phyloP scores from a whole-genome alignment of 2,113 vertebrate genomes.

The Psephotus haematonotus region DNA sequence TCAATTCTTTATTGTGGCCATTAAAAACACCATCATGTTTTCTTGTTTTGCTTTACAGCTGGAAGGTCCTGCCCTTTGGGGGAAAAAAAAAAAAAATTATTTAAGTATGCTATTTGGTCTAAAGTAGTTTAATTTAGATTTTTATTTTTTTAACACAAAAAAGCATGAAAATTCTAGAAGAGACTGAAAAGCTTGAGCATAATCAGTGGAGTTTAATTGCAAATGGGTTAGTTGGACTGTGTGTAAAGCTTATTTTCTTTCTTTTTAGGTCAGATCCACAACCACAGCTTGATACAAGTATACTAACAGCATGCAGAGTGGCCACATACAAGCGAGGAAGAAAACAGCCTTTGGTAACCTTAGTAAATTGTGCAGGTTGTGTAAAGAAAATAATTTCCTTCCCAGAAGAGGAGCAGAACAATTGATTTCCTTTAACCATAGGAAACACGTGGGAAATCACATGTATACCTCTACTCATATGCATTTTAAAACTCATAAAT shows the following conservation, averaged over 20 bases:
- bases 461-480: neutral
- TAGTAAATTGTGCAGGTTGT: neutral
- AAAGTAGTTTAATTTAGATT: neutral
- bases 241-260: neutral
- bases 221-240: slow-evolving; percentile 1
- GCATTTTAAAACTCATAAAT: slow-evolving; percentile 43
- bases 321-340: neutral
- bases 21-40: neutral
- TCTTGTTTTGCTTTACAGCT: neutral
- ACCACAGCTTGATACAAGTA: neutral
- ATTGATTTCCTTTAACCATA: slow-evolving; percentile 9
- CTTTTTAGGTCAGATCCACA: neutral
- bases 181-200: slow-evolving; percentile 14
- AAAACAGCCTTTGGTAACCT: neutral
- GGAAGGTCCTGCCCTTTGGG: neutral
- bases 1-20: neutral
- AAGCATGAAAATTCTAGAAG: neutral
- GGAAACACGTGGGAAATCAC: neutral
- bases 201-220: slow-evolving; percentile 41
- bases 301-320: slow-evolving; percentile 21
- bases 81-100: neutral
- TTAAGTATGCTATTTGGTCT: neutral
- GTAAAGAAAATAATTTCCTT: neutral
- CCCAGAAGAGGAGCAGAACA: neutral
- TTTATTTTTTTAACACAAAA: neutral